Conservation (phyloP, 2,888 invertebrate genomes). For the Zelleria hepariella region DNA sequence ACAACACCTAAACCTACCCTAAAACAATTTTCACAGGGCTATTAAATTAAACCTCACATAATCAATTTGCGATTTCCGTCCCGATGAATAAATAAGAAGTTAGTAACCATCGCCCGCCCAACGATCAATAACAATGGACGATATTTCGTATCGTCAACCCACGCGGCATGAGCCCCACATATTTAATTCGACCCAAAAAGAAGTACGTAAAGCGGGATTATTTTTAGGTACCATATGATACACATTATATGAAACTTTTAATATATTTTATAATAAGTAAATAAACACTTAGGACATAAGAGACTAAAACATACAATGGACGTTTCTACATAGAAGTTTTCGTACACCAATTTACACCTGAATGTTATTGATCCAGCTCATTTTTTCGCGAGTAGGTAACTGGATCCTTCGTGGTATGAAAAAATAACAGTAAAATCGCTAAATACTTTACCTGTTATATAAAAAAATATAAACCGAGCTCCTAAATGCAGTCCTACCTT, state of each 20-base stretch:
- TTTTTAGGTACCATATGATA: constrained; percentile 12
- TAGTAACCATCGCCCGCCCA: constrained; percentile 25
- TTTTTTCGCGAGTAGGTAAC: no score
- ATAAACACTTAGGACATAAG: no score
- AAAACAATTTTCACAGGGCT: not conserved
- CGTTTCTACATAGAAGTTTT: no score
- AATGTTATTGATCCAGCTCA: no score
- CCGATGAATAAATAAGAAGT: constrained; percentile 5
- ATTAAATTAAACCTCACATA: not conserved
- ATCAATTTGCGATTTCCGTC: not conserved
- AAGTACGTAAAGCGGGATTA: constrained; percentile 20
- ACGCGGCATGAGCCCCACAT: constrained; percentile 32
- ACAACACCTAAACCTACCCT: not conserved
- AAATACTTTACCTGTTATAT: no score
- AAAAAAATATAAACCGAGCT: no score
- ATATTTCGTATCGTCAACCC: constrained; percentile 49
- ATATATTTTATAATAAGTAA: no score
- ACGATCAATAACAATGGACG: constrained; percentile 45
- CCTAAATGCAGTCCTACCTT: no score
- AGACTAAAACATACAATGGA: no score
- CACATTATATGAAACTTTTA: not conserved
- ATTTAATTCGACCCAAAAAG: constrained; percentile 30
- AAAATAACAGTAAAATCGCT: no score
- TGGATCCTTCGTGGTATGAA: no score
- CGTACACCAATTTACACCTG: no score